A percentile compares a stretch with the other conserved stretches of the same genome.
These are phyloP conservation scores for Menidia menidia DNA, from an alignment of 2,797 vertebrate species.

Conservation along the genomic window DNA sequence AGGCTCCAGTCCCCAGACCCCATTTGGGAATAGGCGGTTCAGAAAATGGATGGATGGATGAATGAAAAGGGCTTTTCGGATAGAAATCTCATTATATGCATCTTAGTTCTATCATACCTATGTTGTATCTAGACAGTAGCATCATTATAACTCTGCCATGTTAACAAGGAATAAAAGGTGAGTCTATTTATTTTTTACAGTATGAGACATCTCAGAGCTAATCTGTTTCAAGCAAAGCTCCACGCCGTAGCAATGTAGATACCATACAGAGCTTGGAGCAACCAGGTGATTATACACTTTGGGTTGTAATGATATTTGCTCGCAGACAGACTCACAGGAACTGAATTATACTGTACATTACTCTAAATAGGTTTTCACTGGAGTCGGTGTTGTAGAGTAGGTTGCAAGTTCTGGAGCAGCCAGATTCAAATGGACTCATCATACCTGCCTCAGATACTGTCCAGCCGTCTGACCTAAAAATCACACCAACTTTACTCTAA, in stretches of 20 bases:
- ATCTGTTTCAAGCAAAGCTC: slow-evolving; percentile 20
- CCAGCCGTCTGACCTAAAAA: slow-evolving; percentile 16
- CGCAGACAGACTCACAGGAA: slow-evolving; percentile 27
- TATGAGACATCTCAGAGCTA: background rate
- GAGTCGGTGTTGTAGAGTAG: slow-evolving; percentile 8
- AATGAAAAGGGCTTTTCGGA: background rate
- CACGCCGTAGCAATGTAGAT: slow-evolving; percentile 19
- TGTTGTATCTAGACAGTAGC: background rate
- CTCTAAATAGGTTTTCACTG: slow-evolving; percentile 31
- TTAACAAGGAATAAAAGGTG: slow-evolving; percentile 1
- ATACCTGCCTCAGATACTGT: slow-evolving; percentile 31
- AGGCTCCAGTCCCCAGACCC: no score
- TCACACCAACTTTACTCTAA: slow-evolving; percentile 9
- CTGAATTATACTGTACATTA: slow-evolving; percentile 41
- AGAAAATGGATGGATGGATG: no score
- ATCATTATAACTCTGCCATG: slow-evolving; percentile 3
- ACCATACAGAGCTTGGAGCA: slow-evolving; percentile 4
- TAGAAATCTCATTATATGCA: slow-evolving; percentile 16
- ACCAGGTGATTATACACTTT: slow-evolving; percentile 22
- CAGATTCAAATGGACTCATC: slow-evolving; percentile 35
- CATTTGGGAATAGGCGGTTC: no score
- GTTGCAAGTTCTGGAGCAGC: slow-evolving; percentile 20
- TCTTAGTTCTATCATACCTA: slow-evolving; percentile 2
- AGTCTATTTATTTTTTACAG: slow-evolving; percentile 1
- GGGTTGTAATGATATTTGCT: slow-evolving; percentile 34